These are phyloP conservation scores for Archaeoteleia sp. DNA, from an alignment of 2,888 invertebrate genomes.

Conservation along the genomic window DNA sequence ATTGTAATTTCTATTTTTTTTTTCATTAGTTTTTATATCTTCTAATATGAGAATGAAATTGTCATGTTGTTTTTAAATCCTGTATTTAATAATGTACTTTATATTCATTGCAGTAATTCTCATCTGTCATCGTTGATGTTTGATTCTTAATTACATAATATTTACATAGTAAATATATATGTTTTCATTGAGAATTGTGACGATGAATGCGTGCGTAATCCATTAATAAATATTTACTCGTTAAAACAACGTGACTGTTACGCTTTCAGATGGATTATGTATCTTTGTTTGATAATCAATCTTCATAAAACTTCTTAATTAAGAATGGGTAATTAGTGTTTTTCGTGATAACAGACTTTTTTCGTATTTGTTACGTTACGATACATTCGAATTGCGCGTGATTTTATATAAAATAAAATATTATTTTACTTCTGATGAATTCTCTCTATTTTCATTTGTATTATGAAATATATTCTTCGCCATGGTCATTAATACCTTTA, in stretches of 20 bases:
- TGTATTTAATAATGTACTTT: too few species aligned
- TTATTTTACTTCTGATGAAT: neutral
- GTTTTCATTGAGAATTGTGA: neutral
- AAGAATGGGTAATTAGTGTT: neutral
- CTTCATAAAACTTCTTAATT: neutral
- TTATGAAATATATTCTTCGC: neutral
- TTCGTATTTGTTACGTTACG: neutral
- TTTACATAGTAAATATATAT: too few species aligned
- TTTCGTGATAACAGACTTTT: neutral
- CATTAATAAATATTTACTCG: neutral
- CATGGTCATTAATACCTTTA: too few species aligned
- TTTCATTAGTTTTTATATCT: too few species aligned
- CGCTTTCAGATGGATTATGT: neutral
- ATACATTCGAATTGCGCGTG: too few species aligned
- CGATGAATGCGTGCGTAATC: neutral
- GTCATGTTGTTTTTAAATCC: too few species aligned
- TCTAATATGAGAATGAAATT: too few species aligned
- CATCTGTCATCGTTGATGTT: neutral
- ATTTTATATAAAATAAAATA: too few species aligned
- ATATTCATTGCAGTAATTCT: too few species aligned
- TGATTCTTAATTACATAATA: too few species aligned
- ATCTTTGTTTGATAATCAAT: neutral
- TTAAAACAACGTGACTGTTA: neutral
- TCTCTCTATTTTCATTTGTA: neutral
- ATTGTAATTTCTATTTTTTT: too few species aligned